Conservation (phyloP, 2,113 vertebrate genomes). For the Heterotilapia buettikoferi region DNA sequence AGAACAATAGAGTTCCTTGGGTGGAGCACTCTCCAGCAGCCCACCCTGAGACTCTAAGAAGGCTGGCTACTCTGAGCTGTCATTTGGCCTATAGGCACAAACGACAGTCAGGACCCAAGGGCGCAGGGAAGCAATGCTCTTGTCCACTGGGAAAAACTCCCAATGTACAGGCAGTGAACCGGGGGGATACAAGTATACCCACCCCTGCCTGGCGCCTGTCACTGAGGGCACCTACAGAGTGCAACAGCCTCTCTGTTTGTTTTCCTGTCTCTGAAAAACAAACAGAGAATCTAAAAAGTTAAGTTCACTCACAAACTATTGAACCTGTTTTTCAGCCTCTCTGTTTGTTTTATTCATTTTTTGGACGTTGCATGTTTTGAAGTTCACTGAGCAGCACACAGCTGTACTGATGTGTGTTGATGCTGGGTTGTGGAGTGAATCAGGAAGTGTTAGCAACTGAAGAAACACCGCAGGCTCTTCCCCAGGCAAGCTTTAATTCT, state of each 20-base stretch:
- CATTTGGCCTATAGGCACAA: background rate
- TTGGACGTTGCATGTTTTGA: background rate
- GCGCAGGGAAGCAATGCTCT: background rate
- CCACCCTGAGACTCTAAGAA: background rate
- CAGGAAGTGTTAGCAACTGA: background rate
- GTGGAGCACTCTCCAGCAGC: background rate
- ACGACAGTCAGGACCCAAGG: background rate
- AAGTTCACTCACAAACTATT: background rate
- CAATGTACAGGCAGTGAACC: background rate
- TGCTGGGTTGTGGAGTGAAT: background rate
- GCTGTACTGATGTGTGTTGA: constrained; percentile 10
- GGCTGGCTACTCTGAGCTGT: background rate
- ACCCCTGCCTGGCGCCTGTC: background rate
- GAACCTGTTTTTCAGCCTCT: background rate
- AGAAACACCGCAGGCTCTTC: background rate
- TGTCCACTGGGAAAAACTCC: background rate
- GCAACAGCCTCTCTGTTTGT: background rate
- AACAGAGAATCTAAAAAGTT: background rate
- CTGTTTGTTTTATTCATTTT: background rate
- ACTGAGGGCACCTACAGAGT: background rate
- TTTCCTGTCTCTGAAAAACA: background rate
- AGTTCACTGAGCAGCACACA: constrained; percentile 37
- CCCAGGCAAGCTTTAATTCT: background rate
- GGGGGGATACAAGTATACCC: background rate
- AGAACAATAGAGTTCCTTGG: background rate